Conservation (phyloP, 2,113 vertebrate species). For the Tamias sibiricus region DNA sequence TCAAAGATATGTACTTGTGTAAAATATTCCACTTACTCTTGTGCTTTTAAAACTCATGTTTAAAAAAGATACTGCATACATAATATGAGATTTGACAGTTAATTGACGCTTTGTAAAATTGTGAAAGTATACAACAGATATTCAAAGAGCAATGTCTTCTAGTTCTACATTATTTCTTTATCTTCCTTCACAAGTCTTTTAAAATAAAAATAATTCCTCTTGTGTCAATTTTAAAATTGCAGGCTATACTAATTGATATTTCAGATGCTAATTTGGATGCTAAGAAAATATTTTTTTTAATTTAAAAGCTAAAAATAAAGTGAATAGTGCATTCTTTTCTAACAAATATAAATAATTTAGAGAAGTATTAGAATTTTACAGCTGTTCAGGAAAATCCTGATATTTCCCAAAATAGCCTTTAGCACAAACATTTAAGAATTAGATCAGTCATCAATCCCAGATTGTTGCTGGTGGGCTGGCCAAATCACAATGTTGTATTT, state of each 20-base stretch:
- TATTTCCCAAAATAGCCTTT: constrained; percentile 75
- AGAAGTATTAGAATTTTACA: constrained; percentile 71
- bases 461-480: neutral
- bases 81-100: neutral
- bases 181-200: neutral
- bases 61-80: neutral
- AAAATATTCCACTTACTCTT: neutral
- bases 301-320: constrained; percentile 69
- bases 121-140: neutral
- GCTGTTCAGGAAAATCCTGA: constrained; percentile 76
- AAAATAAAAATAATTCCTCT: neutral
- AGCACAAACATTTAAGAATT: constrained; percentile 71
- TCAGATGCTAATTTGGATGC: neutral
- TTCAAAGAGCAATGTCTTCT: neutral
- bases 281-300: constrained; percentile 58
- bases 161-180: neutral
- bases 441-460: constrained; percentile 55
- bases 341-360: constrained; percentile 75
- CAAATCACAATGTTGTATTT: neutral
- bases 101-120: neutral
- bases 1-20: neutral
- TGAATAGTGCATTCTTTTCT: constrained; percentile 48
- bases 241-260: neutral
- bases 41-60: neutral
- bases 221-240: constrained; percentile 6